phyloP scores from a whole-genome alignment of 2,888 invertebrate genomes.

The Cinara cedri region DNA sequence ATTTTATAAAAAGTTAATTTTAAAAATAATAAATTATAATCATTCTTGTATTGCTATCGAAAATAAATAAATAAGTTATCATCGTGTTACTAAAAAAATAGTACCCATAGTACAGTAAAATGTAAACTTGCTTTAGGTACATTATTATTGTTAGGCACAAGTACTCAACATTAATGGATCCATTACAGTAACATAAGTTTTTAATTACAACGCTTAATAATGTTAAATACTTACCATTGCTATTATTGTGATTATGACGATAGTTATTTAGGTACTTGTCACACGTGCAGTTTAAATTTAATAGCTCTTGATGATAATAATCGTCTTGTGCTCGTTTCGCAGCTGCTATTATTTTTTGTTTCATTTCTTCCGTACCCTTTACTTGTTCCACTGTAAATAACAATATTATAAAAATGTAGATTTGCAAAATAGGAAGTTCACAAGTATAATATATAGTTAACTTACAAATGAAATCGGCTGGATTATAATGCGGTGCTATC shows the following conservation, averaged over 20 bases:
- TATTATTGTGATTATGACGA: constrained; percentile 61
- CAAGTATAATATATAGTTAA: too few species aligned
- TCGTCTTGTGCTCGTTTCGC: constrained; percentile 70
- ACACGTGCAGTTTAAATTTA: constrained; percentile 61
- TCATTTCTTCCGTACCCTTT: constrained; percentile 72
- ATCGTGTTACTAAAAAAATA: too few species aligned
- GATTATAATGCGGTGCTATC: constrained; percentile 79
- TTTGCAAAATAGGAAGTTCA: neutral
- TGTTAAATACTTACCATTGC: constrained; percentile 61
- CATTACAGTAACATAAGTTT: too few species aligned
- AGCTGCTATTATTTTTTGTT: constrained; percentile 72
- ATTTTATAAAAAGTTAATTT: too few species aligned
- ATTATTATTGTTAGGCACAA: too few species aligned
- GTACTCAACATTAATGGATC: too few species aligned
- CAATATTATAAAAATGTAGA: neutral
- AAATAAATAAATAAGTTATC: too few species aligned
- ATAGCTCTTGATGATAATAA: constrained; percentile 65
- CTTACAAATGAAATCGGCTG: constrained; percentile 83
- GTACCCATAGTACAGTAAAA: too few species aligned
- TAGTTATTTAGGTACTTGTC: constrained; percentile 62
- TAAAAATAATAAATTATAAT: too few species aligned
- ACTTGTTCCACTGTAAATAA: constrained; percentile 75
- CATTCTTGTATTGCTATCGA: too few species aligned
- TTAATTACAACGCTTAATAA: constrained; percentile 4
- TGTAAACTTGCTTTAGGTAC: too few species aligned